Conservation (phyloP, 2,797 vertebrate species). For the Notolepis coatsorum region DNA sequence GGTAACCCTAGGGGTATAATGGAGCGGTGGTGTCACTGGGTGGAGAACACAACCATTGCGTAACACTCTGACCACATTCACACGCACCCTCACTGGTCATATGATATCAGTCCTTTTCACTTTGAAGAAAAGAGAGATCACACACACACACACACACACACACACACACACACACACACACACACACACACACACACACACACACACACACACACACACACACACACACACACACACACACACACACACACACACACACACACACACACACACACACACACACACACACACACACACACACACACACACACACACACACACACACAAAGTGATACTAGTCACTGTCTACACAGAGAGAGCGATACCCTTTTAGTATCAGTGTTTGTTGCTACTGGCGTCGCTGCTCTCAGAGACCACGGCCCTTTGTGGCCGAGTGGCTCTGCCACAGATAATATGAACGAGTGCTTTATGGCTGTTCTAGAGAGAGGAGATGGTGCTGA, state of each 20-base stretch:
- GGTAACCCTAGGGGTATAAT: too few relatives aligned
- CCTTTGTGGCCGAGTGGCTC: slow-evolving; percentile 39
- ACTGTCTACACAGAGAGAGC: too few relatives aligned
- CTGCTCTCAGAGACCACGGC: slow-evolving; percentile 35
- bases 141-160: background rate
- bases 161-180: background rate
- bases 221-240: background rate
- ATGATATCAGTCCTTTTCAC: slow-evolving; percentile 16
- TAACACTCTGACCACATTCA: slow-evolving; percentile 38
- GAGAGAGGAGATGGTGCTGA: slow-evolving; percentile 30
- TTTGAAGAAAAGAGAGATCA: slow-evolving; percentile 26
- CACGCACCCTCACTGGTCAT: slow-evolving; percentile 18
- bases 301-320: background rate
- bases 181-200: background rate
- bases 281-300: background rate
- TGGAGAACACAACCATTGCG: slow-evolving; percentile 54
- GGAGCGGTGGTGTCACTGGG: slow-evolving; percentile 41
- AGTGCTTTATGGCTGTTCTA: slow-evolving; percentile 42
- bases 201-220: background rate
- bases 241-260: background rate
- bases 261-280: slow-evolving; percentile 5
- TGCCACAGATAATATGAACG: slow-evolving; percentile 33
- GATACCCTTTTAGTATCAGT: slow-evolving; percentile 38
- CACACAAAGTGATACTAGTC: slow-evolving; percentile 23
- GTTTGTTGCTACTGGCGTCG: slow-evolving; percentile 41